Base-by-base conservation (phyloP, 2,113 vertebrate species). In the Sceloporus undulatus region DNA sequence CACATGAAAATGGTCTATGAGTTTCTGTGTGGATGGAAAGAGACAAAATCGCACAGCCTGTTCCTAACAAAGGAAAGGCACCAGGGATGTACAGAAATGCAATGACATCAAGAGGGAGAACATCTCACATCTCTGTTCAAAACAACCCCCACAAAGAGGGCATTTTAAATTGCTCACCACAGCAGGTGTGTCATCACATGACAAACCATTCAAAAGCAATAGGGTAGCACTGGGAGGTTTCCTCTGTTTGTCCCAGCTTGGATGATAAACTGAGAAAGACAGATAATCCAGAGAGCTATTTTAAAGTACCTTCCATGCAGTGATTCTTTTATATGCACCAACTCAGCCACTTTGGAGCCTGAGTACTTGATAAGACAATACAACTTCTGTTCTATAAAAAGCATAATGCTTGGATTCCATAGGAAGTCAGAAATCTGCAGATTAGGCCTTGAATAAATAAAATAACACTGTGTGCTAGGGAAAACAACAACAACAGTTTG, bases 401-500 rank as follows among this genome's bases (percentile, higher is more conserved):
- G 42, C 14, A 52, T 42, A 52, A 38, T 68, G 29, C 18, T 18
- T 68, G 29, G 62, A 27, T 9, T 68, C 25, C 42, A 29, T n/a
- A 16, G 7, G 25, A 66, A 27, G 4, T 23, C 65, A 59, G 9
- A 76, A 19, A 81, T 34, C 40, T 81, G 29, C 34, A 42, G 82
- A 27, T 16, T 59, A 70, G 48, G 68, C 4, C 21, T 11, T 40
- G 84, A 52, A 71, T 70, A 76, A 82, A 73, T 56, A 77, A 82
- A 48, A 75, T 80, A 85, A 87, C 23, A 42, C 59, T 78, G 29
- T 52, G 1, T 85, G 54, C 76, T 88, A 87, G 85, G 14, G 76
- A 90, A 86, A 68, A 85, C n/a, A 34, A 9, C 76, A 29, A 19
- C 85, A 80, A 42, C 76, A 77, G 11, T 91, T 86, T 82, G 70